Conservation (phyloP, 2,888 invertebrate genomes). For the Noctua pronuba region DNA sequence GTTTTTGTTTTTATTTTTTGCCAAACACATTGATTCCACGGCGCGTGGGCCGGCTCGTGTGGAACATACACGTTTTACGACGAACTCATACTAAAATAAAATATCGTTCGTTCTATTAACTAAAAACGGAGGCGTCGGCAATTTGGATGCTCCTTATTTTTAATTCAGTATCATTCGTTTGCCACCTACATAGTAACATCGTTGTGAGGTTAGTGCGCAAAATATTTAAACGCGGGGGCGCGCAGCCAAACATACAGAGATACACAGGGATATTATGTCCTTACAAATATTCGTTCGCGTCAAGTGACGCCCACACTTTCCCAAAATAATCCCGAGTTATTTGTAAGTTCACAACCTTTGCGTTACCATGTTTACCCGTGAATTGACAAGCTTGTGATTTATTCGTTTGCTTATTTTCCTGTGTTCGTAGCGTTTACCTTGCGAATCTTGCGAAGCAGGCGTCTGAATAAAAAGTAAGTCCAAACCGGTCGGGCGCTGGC, state of each 20-base stretch:
- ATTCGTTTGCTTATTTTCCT: slow-evolving; percentile 73
- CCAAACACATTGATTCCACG: slow-evolving; percentile 57
- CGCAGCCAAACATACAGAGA: slow-evolving; percentile 71
- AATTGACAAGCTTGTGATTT: slow-evolving; percentile 72
- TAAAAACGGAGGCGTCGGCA: slow-evolving; percentile 72
- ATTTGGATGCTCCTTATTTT: slow-evolving; percentile 74
- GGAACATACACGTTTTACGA: slow-evolving; percentile 71
- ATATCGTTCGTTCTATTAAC: slow-evolving; percentile 67
- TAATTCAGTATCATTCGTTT: slow-evolving; percentile 66
- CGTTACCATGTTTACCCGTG: slow-evolving; percentile 38
- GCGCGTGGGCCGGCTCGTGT: slow-evolving; percentile 74
- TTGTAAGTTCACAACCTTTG: slow-evolving; percentile 63
- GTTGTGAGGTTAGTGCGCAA: slow-evolving; percentile 69
- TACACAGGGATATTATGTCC: slow-evolving; percentile 71
- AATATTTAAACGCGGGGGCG: slow-evolving; percentile 77
- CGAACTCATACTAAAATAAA: slow-evolving; percentile 67
- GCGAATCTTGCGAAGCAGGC: slow-evolving; percentile 72
- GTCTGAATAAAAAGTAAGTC: slow-evolving; percentile 76
- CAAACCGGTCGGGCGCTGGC: slow-evolving; percentile 84
- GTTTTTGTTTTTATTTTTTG: slow-evolving; percentile 57
- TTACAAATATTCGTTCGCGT: slow-evolving; percentile 71
- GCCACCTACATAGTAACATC: slow-evolving; percentile 76
- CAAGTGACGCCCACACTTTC: slow-evolving; percentile 68
- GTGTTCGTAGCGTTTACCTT: slow-evolving; percentile 75
- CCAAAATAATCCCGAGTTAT: slow-evolving; percentile 65